Evolutionary conservation across 2,888 invertebrate genomes (phyloP), one percentile per base, ranked within the genome.

Genomic region (Phengaris alcon): DNA sequence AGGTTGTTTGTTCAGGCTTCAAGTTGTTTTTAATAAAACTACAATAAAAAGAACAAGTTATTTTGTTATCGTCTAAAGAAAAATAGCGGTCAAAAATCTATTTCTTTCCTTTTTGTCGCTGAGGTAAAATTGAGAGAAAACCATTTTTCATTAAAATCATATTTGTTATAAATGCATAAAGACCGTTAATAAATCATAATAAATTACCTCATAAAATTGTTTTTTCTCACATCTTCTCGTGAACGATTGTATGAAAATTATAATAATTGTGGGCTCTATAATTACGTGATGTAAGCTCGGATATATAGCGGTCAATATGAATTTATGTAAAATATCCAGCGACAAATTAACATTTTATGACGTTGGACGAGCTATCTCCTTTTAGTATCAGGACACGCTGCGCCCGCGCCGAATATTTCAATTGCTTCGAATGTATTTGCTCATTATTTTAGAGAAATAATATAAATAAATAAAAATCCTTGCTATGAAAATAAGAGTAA

Each of bases 281-380:
- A 93, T 93, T 89, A 92, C 88, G 88, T 90, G 90, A 90, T 88
- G 89, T 90, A 91, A 90, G 86, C 85, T 85, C 85, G 88, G 86
- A 88, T 88, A 88, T 88, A 87, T 88, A 87, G 88, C 86, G 86
- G 85, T 84, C 90, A 88, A 89, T 91, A 90, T 90, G 91, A 90
- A 88, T 92, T 91, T 91, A 91, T 92, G 90, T 92, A 90, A 91
- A 92, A 90, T 89, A 91, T 91, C 88, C 87, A 85, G 88, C 88
- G 87, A 90, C 92, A 91, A 92, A 93, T 93, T 92, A 90, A 90
- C 91, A 93, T 93, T 90, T 93, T 92, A 91, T 90, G 89, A 90
- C 83, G 82, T 88, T 85, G 85, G 84, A 85, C 84, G 85, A 87
- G 83, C 84, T 91, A 92, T 93, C 92, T 90, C 87, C 88, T 88